These are phyloP conservation scores for Ramazzottius varieornatus DNA, from an alignment of 2,888 invertebrate species.

Conservation along the genomic window DNA sequence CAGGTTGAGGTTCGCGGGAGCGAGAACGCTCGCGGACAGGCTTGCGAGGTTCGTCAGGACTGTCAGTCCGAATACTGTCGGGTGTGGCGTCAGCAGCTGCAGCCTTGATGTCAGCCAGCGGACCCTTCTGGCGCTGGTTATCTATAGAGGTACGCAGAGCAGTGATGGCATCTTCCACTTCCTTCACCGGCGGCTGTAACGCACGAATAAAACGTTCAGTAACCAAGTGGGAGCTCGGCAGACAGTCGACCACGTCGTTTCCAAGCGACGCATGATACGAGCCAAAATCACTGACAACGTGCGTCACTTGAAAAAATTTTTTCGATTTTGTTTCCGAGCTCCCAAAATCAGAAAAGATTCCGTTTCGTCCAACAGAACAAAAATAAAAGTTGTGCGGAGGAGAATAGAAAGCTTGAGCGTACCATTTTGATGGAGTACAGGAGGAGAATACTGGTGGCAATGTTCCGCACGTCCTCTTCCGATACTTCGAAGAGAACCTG, in stretches of 20 bases:
- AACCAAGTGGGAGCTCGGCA: too few species aligned
- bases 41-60: too few species aligned
- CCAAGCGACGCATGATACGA: too few species aligned
- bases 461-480: conserved; percentile 54
- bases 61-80: background rate
- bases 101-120: background rate
- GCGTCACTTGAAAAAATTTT: too few species aligned
- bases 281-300: too few species aligned
- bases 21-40: too few species aligned
- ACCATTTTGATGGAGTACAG: conserved; percentile 60
- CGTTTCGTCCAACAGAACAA: background rate
- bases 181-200: background rate
- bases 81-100: background rate
- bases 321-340: too few species aligned
- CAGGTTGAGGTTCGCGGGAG: too few species aligned
- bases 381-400: background rate
- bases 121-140: background rate
- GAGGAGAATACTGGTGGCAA: conserved; percentile 50
- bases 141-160: background rate
- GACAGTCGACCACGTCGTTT: too few species aligned
- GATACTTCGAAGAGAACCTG: conserved; percentile 56
- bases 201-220: too few species aligned
- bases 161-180: background rate
- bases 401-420: conserved; percentile 14
- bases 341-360: background rate